Conservation (phyloP, 2,888 invertebrate species). For the Girardia tigrina region DNA sequence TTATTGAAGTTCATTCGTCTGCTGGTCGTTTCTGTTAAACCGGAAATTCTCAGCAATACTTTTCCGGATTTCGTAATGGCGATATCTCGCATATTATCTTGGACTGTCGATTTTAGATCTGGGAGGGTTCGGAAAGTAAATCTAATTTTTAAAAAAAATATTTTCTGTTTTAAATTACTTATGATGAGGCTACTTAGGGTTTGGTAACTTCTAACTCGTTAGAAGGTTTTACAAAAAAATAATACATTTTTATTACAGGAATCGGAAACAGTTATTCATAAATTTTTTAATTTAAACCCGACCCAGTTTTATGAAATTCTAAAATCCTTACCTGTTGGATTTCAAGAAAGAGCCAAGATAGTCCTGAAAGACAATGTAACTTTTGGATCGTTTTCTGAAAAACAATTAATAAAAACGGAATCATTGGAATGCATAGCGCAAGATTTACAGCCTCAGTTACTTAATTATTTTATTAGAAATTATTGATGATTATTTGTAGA, state of each 20-base stretch:
- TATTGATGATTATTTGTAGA: not conserved
- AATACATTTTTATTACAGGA: not conserved
- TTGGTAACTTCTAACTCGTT: too few species aligned
- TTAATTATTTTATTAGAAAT: not conserved
- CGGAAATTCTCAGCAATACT: not conserved
- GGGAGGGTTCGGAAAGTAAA: not conserved
- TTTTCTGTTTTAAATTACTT: too few species aligned
- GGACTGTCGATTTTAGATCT: slow-evolving; percentile 6
- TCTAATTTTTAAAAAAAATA: too few species aligned
- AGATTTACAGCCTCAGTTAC: not conserved
- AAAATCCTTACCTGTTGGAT: not conserved
- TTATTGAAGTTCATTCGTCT: slow-evolving; percentile 8
- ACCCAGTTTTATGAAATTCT: not conserved
- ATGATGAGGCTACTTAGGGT: too few species aligned
- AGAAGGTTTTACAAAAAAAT: not conserved
- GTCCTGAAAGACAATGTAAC: not conserved
- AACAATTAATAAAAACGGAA: not conserved
- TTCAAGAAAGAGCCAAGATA: not conserved
- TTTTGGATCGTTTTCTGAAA: not conserved
- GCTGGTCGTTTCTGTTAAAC: not conserved
- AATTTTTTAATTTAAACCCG: not conserved
- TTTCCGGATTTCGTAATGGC: not conserved
- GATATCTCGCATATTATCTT: not conserved
- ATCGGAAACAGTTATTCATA: not conserved
- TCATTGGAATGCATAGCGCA: not conserved